Evolutionary conservation across 2,888 invertebrate species (phyloP).

Genomic region (Neuroscelio doddi): DNA sequence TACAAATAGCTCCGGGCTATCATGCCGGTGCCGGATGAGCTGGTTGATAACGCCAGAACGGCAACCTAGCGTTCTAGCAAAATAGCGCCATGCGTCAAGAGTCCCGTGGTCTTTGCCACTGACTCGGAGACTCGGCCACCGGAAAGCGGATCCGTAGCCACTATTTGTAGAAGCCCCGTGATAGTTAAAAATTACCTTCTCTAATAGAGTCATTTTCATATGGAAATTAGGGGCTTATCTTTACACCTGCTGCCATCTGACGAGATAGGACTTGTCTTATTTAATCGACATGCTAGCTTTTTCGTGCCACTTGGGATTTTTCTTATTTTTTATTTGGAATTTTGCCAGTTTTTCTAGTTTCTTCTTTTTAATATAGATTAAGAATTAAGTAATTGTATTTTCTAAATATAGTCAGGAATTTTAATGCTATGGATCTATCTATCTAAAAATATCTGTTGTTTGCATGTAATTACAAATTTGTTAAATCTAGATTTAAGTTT

Average conservation of each 20-base stretch:
- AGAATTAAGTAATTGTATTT: no score
- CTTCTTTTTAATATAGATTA: no score
- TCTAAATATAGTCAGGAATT: no score
- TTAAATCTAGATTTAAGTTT: no score
- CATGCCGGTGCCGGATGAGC: conserved; percentile 19
- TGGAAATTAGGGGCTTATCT: conserved; percentile 26
- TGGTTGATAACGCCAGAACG: conserved; percentile 25
- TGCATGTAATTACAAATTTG: no score
- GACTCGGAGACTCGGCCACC: conserved; percentile 6
- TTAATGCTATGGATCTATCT: no score
- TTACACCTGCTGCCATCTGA: conserved; percentile 1
- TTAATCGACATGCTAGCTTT: conserved; percentile 6
- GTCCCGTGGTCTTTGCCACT: conserved; percentile 16
- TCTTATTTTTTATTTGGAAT: not conserved
- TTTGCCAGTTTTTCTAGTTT: no score
- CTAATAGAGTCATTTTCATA: conserved; percentile 27
- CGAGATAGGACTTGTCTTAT: conserved; percentile 4
- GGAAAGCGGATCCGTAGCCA: conserved; percentile 12
- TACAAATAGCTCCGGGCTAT: conserved; percentile 27
- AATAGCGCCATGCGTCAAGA: conserved; percentile 32
- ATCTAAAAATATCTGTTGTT: no score
- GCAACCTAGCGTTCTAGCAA: conserved; percentile 15
- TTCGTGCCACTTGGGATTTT: not conserved
- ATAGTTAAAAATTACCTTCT: conserved; percentile 21
- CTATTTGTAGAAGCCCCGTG: conserved; percentile 11